Conservation (phyloP, 2,113 vertebrate genomes). For the Pseudonaja textilis region DNA sequence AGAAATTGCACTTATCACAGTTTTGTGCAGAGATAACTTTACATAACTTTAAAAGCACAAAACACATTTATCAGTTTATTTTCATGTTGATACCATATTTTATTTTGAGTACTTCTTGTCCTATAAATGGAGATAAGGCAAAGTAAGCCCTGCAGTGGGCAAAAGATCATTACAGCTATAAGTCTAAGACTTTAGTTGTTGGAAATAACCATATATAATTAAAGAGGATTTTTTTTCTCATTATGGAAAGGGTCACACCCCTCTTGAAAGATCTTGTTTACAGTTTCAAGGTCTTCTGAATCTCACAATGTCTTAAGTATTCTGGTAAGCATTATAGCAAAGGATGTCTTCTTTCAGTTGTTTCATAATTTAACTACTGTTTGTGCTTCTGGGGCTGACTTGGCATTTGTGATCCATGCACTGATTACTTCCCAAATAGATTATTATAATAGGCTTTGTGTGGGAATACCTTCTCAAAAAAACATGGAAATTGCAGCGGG, state of each 20-base stretch:
- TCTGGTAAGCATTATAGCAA: not conserved
- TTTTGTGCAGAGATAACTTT: slow-evolving; percentile 13
- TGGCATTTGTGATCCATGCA: not conserved
- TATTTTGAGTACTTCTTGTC: not conserved
- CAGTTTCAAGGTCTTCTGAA: not conserved
- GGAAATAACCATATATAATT: not conserved
- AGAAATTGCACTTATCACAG: not conserved
- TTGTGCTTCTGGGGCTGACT: not conserved
- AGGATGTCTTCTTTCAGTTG: not conserved
- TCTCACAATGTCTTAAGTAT: not conserved
- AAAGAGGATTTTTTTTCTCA: not conserved
- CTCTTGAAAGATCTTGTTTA: not conserved
- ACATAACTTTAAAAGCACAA: not conserved
- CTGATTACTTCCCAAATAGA: not conserved
- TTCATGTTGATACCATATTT: not conserved
- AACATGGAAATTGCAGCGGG: not conserved
- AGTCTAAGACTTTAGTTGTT: not conserved
- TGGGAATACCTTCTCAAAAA: not conserved
- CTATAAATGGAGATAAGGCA: not conserved
- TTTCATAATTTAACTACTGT: not conserved
- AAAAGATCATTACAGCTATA: not conserved
- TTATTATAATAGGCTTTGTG: not conserved
- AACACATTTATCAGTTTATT: not conserved
- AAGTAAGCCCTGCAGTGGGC: not conserved
- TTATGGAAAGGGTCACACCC: not conserved